phyloP scores from a whole-genome alignment of 2,113 vertebrate genomes.

The Lepus americanus region DNA sequence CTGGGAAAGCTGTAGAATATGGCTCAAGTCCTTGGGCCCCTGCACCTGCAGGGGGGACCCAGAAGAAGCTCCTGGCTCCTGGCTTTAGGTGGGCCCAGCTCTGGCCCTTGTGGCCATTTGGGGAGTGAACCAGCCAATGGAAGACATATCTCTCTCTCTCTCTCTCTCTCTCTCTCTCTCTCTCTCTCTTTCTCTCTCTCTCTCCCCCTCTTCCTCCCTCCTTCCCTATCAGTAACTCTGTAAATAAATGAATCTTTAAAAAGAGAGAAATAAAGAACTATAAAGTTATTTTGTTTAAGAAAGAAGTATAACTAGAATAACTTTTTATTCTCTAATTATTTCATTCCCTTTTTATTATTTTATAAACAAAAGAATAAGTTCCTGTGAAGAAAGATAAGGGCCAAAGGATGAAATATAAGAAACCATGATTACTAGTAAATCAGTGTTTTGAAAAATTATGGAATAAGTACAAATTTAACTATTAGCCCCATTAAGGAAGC shows the following conservation, averaged over 20 bases:
- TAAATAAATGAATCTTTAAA: no score
- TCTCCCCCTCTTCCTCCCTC: no score
- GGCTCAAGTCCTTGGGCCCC: no score
- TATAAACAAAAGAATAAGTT: slow-evolving; percentile 1
- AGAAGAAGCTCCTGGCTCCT: no score
- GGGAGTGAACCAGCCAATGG: no score
- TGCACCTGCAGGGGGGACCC: no score
- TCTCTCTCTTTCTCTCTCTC: no score
- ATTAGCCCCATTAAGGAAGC: slow-evolving; percentile 55
- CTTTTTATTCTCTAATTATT: background rate
- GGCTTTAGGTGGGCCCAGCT: no score
- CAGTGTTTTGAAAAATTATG: slow-evolving; percentile 59
- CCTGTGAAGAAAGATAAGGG: background rate
- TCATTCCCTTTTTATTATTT: slow-evolving; percentile 23
- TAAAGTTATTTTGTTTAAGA: slow-evolving; percentile 41
- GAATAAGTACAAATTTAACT: slow-evolving; percentile 2
- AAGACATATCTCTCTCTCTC: no score
- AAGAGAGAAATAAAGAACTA: background rate
- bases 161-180: no score
- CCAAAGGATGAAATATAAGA: background rate
- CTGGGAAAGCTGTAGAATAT: no score
- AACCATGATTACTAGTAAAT: background rate
- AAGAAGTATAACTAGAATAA: background rate
- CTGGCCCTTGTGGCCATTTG: no score
- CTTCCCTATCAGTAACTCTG: background rate